Conservation (phyloP, 2,888 invertebrate species). For the Aphidius colemani region DNA sequence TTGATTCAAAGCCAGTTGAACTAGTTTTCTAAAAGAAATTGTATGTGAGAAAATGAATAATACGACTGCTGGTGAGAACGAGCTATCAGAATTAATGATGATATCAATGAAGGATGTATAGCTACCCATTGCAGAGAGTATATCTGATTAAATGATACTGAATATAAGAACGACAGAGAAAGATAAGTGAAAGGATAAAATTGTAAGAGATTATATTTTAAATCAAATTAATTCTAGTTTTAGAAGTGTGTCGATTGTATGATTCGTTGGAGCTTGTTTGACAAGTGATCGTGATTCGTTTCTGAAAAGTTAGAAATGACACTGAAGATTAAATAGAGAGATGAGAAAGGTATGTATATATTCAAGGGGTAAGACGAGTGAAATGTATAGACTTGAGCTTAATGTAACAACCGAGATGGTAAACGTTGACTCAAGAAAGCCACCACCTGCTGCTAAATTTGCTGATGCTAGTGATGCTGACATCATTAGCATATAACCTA, state of each 20-base stretch:
- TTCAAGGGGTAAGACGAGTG: background rate
- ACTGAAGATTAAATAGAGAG: background rate
- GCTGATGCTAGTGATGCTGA: no score
- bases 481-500: conserved; percentile 16
- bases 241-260: background rate
- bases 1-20: no score
- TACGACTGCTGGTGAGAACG: no score
- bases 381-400: conserved; percentile 8
- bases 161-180: background rate
- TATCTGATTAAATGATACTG: background rate
- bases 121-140: background rate
- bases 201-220: background rate
- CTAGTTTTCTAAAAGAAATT: no score
- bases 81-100: no score
- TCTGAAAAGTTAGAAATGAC: no score
- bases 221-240: background rate
- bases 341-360: conserved; percentile 10
- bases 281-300: conserved; percentile 12
- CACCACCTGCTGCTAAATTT: conserved; percentile 21
- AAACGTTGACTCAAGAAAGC: conserved; percentile 30
- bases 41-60: no score
- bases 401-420: conserved; percentile 26
- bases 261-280: conserved; percentile 2
- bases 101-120: no score
- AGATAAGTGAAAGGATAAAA: background rate